Base-by-base conservation (phyloP, 2,888 invertebrate genomes). In the Sisyra terminalis region DNA sequence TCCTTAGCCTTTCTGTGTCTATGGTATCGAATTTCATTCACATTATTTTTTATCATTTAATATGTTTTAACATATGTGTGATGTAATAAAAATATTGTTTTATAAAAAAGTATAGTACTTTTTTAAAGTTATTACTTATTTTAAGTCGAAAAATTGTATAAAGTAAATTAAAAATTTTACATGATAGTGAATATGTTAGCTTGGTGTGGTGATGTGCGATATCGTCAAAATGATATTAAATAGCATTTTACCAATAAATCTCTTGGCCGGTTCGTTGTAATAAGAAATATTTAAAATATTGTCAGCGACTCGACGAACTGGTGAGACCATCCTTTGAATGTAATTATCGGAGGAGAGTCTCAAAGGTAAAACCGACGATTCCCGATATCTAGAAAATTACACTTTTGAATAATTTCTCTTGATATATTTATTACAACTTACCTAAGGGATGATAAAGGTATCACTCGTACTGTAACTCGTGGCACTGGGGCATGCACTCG, bases 401-500 rank as follows among this genome's bases (percentile, higher is more conserved):
- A 24, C 5, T 34, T 34, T 8, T 7, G 7, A 34, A 11, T 34
- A 14, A 34, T 34, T 3, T 2, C 2, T n/a, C 13, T 34, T 14
- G 8, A n/a, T 34, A n/a, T 2, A 34, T 4, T 34, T 34, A 2
- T 34, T 8, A 32, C n/a, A 13, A n/a, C 3, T n/a, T 32, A 32
- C 32, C 32, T 32, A 5, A 13, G 14, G n/a, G 32, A 6, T 32
- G 37, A 18, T 5, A 65, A 57, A 17, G 71, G 72, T 50, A 70
- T 62, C 47, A 72, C 57, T 45, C 74, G 43, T 5, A 43, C 38
- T 7, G 70, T 68, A 38, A 78, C 74, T 50, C 84, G 76, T 43
- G 81, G 78, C 45, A 85, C 75, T 47, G 80, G 79, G 35, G 78
- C 72, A 56, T 86, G 81, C 50, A 86, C 73, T 51, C 79, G 75